These are phyloP conservation scores for Drosophila kurseongensis DNA, from an alignment of 1,140 invertebrate genomes.

Conservation along the genomic window DNA sequence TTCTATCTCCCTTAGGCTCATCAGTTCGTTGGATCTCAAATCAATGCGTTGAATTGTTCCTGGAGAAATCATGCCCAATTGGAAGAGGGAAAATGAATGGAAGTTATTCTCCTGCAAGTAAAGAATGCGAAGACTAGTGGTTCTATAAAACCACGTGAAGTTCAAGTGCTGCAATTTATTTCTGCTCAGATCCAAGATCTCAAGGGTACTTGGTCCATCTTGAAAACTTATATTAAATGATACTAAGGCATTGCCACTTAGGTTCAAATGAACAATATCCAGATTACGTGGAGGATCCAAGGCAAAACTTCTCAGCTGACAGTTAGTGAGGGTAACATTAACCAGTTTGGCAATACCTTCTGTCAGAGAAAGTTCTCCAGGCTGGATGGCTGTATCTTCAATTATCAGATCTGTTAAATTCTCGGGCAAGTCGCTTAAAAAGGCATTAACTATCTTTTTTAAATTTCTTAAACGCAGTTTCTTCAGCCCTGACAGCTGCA, in stretches of 20 bases:
- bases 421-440: constrained; percentile 17
- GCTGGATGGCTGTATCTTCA: constrained; percentile 27
- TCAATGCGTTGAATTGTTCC: constrained; percentile 32
- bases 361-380: neutral
- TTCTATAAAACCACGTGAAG: constrained; percentile 49
- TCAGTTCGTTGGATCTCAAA: constrained; percentile 55
- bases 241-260: constrained; percentile 61
- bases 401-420: constrained; percentile 26
- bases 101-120: constrained; percentile 55
- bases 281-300: constrained; percentile 10
- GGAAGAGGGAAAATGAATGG: constrained; percentile 31
- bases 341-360: constrained; percentile 36
- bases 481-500: constrained; percentile 11
- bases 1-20: constrained; percentile 24
- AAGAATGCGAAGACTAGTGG: constrained; percentile 41
- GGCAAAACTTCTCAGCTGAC: constrained; percentile 39
- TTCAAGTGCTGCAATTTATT: constrained; percentile 57
- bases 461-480: constrained; percentile 33
- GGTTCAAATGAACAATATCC: constrained; percentile 38
- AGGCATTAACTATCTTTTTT: constrained; percentile 11
- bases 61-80: constrained; percentile 40
- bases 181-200: constrained; percentile 58
- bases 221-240: constrained; percentile 18
- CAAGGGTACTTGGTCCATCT: constrained; percentile 12
- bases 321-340: constrained; percentile 52